These are phyloP conservation scores for Pterophyllum scalare DNA, from an alignment of 2,113 vertebrate genomes.

Conservation along the genomic window DNA sequence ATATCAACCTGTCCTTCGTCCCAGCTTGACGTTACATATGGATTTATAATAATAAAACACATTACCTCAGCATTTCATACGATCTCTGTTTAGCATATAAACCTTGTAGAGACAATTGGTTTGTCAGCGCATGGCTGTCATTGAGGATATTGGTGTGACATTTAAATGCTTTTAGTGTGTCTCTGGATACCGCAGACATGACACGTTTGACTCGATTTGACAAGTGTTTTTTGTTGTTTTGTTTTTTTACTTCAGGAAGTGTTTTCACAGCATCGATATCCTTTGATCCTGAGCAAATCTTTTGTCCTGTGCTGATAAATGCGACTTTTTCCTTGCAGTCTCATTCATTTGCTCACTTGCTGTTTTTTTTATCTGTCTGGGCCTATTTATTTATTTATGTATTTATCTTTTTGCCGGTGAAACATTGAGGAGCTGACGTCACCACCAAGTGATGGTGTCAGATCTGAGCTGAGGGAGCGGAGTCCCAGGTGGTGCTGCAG, in stretches of 20 bases:
- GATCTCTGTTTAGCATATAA: conserved; percentile 61
- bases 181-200: not conserved
- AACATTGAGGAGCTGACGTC: conserved; percentile 10
- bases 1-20: conserved; percentile 42
- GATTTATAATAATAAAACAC: conserved; percentile 40
- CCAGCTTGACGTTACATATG: not conserved
- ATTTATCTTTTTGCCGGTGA: not conserved
- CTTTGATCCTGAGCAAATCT: conserved; percentile 24
- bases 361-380: not conserved
- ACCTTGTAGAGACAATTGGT: conserved; percentile 36
- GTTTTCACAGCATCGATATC: not conserved
- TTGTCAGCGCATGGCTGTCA: conserved; percentile 28
- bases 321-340: not conserved
- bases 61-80: conserved; percentile 52
- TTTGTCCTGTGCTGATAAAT: conserved; percentile 10
- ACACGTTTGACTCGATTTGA: conserved; percentile 3
- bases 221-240: not conserved
- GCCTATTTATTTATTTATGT: not conserved
- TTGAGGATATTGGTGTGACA: conserved; percentile 14
- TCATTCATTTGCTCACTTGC: not conserved
- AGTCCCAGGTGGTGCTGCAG: conserved; percentile 49
- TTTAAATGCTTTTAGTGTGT: not conserved
- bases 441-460: not conserved
- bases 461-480: not conserved
- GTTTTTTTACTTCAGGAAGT: conserved; percentile 9